These are phyloP conservation scores for Cephus runcator DNA, from an alignment of 2,888 invertebrate genomes.

Conservation along the genomic window DNA sequence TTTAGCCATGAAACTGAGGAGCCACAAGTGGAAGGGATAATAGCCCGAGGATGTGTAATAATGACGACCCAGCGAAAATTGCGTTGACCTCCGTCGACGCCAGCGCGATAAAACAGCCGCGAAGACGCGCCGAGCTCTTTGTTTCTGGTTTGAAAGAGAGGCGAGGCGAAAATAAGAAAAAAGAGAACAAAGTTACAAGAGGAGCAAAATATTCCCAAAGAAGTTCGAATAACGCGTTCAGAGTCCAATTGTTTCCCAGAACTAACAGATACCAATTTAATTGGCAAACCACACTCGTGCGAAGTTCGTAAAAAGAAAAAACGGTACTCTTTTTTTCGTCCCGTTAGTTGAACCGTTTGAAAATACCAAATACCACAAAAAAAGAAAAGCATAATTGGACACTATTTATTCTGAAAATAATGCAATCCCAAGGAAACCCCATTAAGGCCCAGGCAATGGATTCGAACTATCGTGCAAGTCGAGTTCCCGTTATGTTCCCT, in stretches of 20 bases:
- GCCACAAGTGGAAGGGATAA: conserved; percentile 32
- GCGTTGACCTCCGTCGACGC: conserved; percentile 33
- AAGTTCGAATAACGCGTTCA: background rate
- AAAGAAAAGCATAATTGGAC: background rate
- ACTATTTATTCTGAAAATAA: background rate
- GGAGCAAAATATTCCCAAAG: background rate
- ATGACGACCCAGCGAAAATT: conserved; percentile 41
- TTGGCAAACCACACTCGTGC: background rate
- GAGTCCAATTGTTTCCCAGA: background rate
- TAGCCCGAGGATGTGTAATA: conserved; percentile 35
- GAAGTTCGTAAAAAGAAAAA: background rate
- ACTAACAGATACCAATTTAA: background rate
- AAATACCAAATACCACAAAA: background rate
- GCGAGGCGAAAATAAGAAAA: background rate
- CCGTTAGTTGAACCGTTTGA: background rate
- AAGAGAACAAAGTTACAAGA: background rate
- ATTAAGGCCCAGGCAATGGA: background rate
- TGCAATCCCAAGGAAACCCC: background rate
- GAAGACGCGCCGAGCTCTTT: background rate
- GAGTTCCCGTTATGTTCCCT: background rate
- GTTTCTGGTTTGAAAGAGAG: background rate
- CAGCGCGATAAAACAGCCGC: background rate
- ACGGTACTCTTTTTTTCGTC: background rate
- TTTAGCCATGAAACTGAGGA: conserved; percentile 10
- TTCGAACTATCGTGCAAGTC: background rate